Percentiles rank a stretch among this genome's conserved stretches.
Evolutionary conservation across 2,888 invertebrate species (phyloP).

Genomic region (Mimumesa dahlbomi): DNA sequence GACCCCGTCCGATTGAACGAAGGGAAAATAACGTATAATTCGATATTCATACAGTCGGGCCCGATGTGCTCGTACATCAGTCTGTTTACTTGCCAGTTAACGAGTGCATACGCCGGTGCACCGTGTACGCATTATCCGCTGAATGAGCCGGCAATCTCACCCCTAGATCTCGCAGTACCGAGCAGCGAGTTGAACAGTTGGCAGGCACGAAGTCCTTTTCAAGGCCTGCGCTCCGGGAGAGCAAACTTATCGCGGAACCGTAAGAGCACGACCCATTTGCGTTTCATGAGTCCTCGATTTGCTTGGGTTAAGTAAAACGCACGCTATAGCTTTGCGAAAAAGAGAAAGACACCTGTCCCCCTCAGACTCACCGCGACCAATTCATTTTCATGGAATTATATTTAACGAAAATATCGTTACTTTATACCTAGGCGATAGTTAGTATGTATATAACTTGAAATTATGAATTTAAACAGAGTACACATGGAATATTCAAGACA

Average conservation of each 20-base stretch:
- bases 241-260: constrained; percentile 54
- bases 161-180: constrained; percentile 56
- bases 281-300: constrained; percentile 52
- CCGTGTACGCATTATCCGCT: constrained; percentile 65
- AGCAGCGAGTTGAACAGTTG: constrained; percentile 54
- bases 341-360: too few species aligned
- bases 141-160: constrained; percentile 63
- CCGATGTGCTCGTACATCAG: constrained; percentile 46
- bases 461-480: too few species aligned
- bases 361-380: too few species aligned
- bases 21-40: constrained; percentile 14
- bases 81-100: constrained; percentile 59
- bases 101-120: constrained; percentile 54
- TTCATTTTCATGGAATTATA: too few species aligned
- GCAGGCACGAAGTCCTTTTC: constrained; percentile 48
- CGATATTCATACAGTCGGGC: constrained; percentile 16
- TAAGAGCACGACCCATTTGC: constrained; percentile 54
- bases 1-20: constrained; percentile 19
- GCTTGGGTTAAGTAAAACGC: constrained; percentile 26
- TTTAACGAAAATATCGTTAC: too few species aligned
- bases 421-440: too few species aligned
- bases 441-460: too few species aligned
- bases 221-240: constrained; percentile 54
- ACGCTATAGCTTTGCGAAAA: too few species aligned
- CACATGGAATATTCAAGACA: too few species aligned